These are phyloP conservation scores for Heteromurus nitidus DNA, from an alignment of 2,888 invertebrate species.

Conservation along the genomic window DNA sequence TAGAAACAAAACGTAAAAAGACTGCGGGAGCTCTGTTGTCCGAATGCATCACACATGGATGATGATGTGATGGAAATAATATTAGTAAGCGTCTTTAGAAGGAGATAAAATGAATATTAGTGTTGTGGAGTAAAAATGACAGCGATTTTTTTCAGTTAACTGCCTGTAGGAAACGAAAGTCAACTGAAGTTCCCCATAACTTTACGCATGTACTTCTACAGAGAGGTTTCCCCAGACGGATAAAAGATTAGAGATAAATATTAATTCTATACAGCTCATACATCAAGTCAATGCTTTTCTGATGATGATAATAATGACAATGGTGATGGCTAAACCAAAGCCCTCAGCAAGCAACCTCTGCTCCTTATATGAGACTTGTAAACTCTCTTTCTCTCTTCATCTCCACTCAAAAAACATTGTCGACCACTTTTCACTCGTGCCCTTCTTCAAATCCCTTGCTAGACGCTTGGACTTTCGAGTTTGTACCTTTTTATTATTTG, in stretches of 20 bases:
- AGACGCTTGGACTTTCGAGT: background rate
- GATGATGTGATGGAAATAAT: conserved; percentile 59
- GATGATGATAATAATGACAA: conserved; percentile 59
- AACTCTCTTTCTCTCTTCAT: too few species aligned
- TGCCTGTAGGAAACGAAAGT: background rate
- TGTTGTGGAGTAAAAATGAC: conserved; percentile 41
- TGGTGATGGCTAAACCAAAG: conserved; percentile 53
- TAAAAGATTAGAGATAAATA: conserved; percentile 27
- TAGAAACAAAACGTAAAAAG: conserved; percentile 59
- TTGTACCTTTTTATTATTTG: too few species aligned
- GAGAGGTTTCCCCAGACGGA: too few species aligned
- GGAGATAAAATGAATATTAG: conserved; percentile 53
- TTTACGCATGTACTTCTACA: background rate
- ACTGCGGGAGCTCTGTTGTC: conserved; percentile 58
- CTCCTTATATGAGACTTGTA: conserved; percentile 26
- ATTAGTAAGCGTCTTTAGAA: conserved; percentile 57
- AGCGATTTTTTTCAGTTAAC: conserved; percentile 55
- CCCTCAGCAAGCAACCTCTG: conserved; percentile 59
- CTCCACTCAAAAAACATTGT: background rate
- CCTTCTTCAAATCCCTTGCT: background rate
- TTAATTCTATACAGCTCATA: conserved; percentile 52
- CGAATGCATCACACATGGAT: conserved; percentile 51
- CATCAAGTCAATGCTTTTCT: conserved; percentile 46
- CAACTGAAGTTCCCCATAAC: conserved; percentile 16
- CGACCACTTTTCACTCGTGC: conserved; percentile 1